These are phyloP conservation scores for Aethes cnicana DNA, from an alignment of 2,888 invertebrate genomes.

Conservation along the genomic window DNA sequence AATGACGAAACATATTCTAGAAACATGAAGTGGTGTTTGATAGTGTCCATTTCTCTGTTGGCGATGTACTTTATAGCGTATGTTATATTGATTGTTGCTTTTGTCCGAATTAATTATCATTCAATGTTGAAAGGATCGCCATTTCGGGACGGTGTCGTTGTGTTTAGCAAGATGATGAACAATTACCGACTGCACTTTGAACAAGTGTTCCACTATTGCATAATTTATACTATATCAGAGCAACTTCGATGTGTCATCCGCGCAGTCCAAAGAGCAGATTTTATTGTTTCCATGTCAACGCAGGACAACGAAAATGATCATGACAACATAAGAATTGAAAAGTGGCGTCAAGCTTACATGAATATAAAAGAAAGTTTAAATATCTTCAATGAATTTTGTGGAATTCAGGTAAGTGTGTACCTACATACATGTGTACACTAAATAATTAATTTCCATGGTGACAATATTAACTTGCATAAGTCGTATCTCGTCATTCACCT, in stretches of 20 bases:
- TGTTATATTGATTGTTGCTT: background rate
- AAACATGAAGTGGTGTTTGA: background rate
- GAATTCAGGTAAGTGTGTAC: conserved; percentile 20
- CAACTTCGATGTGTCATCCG: conserved; percentile 21
- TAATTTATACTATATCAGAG: conserved; percentile 13
- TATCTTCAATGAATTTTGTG: conserved; percentile 24
- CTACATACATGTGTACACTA: background rate
- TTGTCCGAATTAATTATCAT: background rate
- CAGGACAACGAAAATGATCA: background rate
- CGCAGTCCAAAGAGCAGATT: background rate
- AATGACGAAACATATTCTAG: background rate
- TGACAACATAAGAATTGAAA: background rate
- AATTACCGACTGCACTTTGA: conserved; percentile 15
- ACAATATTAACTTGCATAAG: background rate
- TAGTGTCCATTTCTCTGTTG: background rate
- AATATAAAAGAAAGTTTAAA: conserved; percentile 17
- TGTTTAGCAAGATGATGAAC: background rate
- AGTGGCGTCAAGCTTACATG: conserved; percentile 13
- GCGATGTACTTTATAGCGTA: background rate
- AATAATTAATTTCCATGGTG: background rate
- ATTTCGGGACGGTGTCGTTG: background rate
- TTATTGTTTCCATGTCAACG: background rate
- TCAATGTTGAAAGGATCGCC: background rate
- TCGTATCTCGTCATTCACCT: background rate
- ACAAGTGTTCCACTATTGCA: conserved; percentile 5